These are phyloP conservation scores for Cabera pusaria DNA, from an alignment of 2,888 invertebrate species.

Conservation along the genomic window DNA sequence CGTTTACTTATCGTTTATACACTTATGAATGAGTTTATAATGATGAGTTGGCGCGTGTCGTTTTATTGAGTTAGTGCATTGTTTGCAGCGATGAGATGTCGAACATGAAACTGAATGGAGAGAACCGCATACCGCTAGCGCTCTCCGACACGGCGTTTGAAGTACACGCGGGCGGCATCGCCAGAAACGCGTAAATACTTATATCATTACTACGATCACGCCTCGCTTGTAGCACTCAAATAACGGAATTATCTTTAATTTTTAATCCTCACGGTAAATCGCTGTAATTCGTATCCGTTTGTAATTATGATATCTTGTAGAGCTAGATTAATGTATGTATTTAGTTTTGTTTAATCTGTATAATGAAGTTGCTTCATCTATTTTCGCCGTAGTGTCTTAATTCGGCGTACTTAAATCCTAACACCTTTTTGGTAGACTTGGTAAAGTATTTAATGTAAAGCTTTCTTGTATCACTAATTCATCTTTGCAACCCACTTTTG, in stretches of 20 bases:
- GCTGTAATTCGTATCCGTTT: slow-evolving; percentile 15
- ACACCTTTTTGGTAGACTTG: too few relatives aligned
- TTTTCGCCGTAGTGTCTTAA: too few relatives aligned
- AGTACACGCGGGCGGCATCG: slow-evolving; percentile 69
- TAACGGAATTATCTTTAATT: not conserved
- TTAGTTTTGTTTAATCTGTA: slow-evolving; percentile 5
- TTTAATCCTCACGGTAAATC: slow-evolving; percentile 21
- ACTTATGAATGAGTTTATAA: not conserved
- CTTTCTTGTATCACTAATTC: too few relatives aligned
- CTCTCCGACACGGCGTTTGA: slow-evolving; percentile 80
- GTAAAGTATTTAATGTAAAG: too few relatives aligned
- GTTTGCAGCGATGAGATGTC: slow-evolving; percentile 81
- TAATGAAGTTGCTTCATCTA: too few relatives aligned
- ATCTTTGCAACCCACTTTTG: too few relatives aligned
- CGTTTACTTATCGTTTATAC: not conserved
- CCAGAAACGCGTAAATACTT: slow-evolving; percentile 76
- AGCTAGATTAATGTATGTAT: not conserved
- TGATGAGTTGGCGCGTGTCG: slow-evolving; percentile 4
- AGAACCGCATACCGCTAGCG: slow-evolving; percentile 79
- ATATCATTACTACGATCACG: slow-evolving; percentile 40
- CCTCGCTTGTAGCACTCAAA: slow-evolving; percentile 48
- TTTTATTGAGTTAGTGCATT: slow-evolving; percentile 28
- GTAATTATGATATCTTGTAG: slow-evolving; percentile 9
- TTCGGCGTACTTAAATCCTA: too few relatives aligned
- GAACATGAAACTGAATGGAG: slow-evolving; percentile 75